These are phyloP conservation scores for Beroe forskalii DNA, from an alignment of 37 sponge, comb jelly and placozoan species.

Conservation along the genomic window DNA sequence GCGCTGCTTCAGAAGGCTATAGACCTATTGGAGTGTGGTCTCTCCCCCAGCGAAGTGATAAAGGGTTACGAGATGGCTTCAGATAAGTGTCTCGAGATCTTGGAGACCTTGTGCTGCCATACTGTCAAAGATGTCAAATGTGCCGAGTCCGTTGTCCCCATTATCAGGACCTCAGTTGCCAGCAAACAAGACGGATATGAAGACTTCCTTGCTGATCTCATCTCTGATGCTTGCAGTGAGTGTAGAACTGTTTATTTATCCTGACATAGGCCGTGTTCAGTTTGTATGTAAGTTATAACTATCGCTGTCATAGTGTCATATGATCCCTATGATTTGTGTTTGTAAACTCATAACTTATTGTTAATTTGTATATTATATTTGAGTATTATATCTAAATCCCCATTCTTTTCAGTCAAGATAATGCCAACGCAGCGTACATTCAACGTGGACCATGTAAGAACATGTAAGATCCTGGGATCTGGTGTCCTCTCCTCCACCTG, in stretches of 20 bases:
- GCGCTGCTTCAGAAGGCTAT: slow-evolving; percentile 86
- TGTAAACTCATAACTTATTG: too few species aligned
- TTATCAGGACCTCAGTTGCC: slow-evolving; percentile 75
- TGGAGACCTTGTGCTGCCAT: slow-evolving; percentile 74
- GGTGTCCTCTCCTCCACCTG: slow-evolving; percentile 81
- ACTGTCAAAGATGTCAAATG: slow-evolving; percentile 70
- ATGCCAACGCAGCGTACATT: slow-evolving; percentile 70
- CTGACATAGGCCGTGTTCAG: neutral
- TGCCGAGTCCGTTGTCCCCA: slow-evolving; percentile 71
- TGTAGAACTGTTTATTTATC: neutral
- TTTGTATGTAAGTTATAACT: slow-evolving; percentile 26
- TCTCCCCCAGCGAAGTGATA: slow-evolving; percentile 89
- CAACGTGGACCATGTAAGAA: slow-evolving; percentile 90
- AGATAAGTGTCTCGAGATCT: slow-evolving; percentile 75
- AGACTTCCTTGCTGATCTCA: slow-evolving; percentile 83
- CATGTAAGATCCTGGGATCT: slow-evolving; percentile 85
- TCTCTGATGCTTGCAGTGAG: slow-evolving; percentile 92
- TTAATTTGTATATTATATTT: too few species aligned
- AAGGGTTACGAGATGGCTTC: slow-evolving; percentile 88
- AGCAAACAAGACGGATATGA: slow-evolving; percentile 90
- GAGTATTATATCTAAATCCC: too few species aligned
- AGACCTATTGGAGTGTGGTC: slow-evolving; percentile 80
- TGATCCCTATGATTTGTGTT: too few species aligned
- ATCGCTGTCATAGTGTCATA: neutral
- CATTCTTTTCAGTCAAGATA: slow-evolving; percentile 28